Conservation (phyloP, 2,797 vertebrate species). For the Enteromius thamalakanensis region DNA sequence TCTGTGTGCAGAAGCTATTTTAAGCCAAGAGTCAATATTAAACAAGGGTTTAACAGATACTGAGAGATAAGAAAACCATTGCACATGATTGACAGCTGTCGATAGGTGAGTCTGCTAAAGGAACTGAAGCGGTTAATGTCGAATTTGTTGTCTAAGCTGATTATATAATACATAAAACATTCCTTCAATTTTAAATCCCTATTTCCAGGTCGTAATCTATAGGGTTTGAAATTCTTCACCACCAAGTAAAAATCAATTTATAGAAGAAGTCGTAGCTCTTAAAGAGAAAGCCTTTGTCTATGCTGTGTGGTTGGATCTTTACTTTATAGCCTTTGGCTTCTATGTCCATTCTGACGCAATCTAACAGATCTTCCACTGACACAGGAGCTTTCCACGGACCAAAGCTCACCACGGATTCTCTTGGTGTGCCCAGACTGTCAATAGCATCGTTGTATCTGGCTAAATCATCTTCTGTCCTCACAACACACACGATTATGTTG, state of each 20-base stretch:
- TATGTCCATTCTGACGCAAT: constrained; percentile 88
- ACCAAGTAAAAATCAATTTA: constrained; percentile 88
- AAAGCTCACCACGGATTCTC: constrained; percentile 89
- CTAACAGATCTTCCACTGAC: constrained; percentile 79
- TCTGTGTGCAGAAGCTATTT: background rate
- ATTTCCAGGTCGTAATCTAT: background rate
- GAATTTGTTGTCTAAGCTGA: background rate
- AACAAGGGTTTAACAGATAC: constrained; percentile 51
- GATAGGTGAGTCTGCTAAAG: constrained; percentile 14
- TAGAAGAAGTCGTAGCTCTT: constrained; percentile 82
- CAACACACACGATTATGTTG: constrained; percentile 80
- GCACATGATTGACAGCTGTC: background rate
- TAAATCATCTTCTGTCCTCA: constrained; percentile 80
- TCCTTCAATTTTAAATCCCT: background rate
- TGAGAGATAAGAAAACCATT: constrained; percentile 22
- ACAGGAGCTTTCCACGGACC: constrained; percentile 87
- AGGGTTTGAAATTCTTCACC: constrained; percentile 72
- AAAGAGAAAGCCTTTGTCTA: constrained; percentile 80
- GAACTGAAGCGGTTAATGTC: constrained; percentile 18
- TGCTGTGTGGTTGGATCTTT: constrained; percentile 66
- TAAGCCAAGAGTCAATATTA: constrained; percentile 58
- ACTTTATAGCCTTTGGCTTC: constrained; percentile 84
- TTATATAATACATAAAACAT: background rate
- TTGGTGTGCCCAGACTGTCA: constrained; percentile 76
- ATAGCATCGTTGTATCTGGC: constrained; percentile 75